Evolutionary conservation across 2,888 invertebrate genomes (phyloP), one percentile per base, ranked within the genome.

Genomic region (Apamea epomidion): DNA sequence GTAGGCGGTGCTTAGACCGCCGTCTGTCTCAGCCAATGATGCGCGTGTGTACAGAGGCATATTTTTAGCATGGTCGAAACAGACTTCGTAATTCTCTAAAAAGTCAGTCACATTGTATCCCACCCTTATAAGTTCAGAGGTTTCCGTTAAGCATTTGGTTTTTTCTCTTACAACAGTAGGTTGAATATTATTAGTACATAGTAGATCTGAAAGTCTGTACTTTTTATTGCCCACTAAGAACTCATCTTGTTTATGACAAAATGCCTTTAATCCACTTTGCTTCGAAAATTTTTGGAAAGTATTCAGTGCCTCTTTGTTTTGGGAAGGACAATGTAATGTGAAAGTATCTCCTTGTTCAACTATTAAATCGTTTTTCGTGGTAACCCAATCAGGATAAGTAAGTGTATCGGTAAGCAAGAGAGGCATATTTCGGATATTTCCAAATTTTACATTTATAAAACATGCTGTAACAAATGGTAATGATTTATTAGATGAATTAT

Each of bases 381-480:
- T 68, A 48, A 69, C 62, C 45, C 65, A 73, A 65, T 25, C 42
- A 45, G 73, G 73, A 72, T 72, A 72, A 42, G n/a, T 67, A 42
- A 21, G 72, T 29, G 65, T 14, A 29, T 67, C 72, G 8, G n/a
- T 42, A 29, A 71, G 58, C 10, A 88, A 32, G 1, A 90, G 76
- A 1, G 90, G 90, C 71, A 85, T 82, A n/a, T 81, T 65, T 32
- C n/a, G 8, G 10, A 25, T 51, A 10, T 80, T 37, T 48, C 72
- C 60, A 0, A 37, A 45, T 42, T 80, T 72, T 45, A 74, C 86
- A 45, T 67, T 76, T 78, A 90, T 80, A 7, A 90, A 76, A 76
- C 90, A 90, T n/a, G n/a, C 90, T 90, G 84, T 58, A 90, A 90
- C 42, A 73, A 67, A 77, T 21, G 25, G 16, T 25, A 68, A 48